Base-by-base conservation (phyloP, 2,888 invertebrate species). In the Phragmatobia fuliginosa region DNA sequence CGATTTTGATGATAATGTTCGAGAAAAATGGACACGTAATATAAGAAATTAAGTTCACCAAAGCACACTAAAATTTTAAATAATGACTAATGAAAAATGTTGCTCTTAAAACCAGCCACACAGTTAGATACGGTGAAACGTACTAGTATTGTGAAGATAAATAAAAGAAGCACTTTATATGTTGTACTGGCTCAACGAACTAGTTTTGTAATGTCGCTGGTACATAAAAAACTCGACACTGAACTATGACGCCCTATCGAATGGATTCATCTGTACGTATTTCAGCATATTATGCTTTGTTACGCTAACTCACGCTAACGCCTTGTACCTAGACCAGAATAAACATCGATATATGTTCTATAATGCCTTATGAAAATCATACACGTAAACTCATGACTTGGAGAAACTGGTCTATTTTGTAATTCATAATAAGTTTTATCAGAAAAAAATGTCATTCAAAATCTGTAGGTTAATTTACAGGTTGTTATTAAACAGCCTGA, bases 401-500 rank as follows among this genome's bases (percentile, higher is more conserved):
- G 21, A 1, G 4, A 10, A 62, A 31, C 10, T 31, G 31, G 28
- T 8, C 21, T 62, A 18, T 25, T 1, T 33, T 14, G 1, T n/a
- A 36, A 14, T 61, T 11, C n/a, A 5, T 25, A 25, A 36, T 25
- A 1, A 25, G 16, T 25, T 56, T 56, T 28, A 56, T 28, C 16
- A 28, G 14, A 56, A 56, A 28, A 6, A 7, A 4, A 28, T 11
- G 14, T 11, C 25, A 25, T 25, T 52, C 25, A 5, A 25, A 52
- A 52, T 52, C 14, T 52, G 5, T 14, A 25, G 62, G 32, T 49
- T 49, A 52, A 68, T 25, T 59, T 62, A 45, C 36, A 66, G 74
- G 78, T 78, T 74, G 70, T 75, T 71, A 33, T 1, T 6, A 25
- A 67, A 72, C 63, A 62, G 65, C 75, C 78, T 84, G 87, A 87